Evolutionary conservation across 2,797 vertebrate genomes (phyloP).

Genomic region (Nasua narica): DNA sequence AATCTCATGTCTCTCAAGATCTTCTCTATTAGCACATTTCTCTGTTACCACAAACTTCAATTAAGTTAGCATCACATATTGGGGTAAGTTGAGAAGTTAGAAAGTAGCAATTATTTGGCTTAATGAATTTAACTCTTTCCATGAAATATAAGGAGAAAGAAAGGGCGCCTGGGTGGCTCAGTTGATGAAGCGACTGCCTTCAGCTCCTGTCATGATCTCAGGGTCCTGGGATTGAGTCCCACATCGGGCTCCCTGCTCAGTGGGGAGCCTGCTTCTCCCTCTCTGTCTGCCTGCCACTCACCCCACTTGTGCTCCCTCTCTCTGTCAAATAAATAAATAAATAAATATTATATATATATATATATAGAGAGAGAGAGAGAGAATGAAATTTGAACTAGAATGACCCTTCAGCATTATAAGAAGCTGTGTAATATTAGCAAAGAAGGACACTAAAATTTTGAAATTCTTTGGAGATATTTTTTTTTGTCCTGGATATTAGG

Average conservation of each 20-base stretch:
- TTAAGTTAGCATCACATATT: neutral
- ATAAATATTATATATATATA: too few relatives aligned
- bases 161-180: neutral
- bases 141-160: neutral
- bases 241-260: too few relatives aligned
- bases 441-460: neutral
- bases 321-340: too few relatives aligned
- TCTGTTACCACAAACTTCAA: neutral
- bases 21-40: neutral
- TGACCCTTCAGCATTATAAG: neutral
- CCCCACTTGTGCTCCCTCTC: too few relatives aligned
- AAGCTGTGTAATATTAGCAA: neutral
- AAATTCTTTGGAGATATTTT: neutral
- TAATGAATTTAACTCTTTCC: neutral
- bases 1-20: neutral
- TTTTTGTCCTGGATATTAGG: neutral
- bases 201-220: too few relatives aligned
- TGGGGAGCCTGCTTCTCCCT: too few relatives aligned
- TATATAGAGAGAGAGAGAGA: too few relatives aligned
- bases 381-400: neutral
- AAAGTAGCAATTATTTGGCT: neutral
- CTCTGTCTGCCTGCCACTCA: too few relatives aligned
- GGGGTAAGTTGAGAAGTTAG: neutral
- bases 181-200: too few relatives aligned
- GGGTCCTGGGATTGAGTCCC: too few relatives aligned